Evolutionary conservation across 2,797 vertebrate genomes (phyloP), one percentile per base, ranked within the genome.

Genomic region (Octomys mimax): DNA sequence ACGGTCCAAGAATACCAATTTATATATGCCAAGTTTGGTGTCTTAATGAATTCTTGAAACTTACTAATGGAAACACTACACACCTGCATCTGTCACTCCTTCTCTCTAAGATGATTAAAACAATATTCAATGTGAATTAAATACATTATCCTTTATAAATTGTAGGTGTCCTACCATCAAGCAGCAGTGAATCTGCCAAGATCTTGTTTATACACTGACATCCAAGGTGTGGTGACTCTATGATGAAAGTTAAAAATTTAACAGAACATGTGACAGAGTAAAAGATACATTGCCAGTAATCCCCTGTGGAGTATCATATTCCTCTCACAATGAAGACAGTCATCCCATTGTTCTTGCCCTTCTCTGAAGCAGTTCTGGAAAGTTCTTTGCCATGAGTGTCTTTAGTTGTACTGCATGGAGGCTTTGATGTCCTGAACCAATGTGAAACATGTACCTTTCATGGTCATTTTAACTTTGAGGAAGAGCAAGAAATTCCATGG

Each of bases 131-230:
- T 59, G 36, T 36, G n/a, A 66, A 49, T 92, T 31, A 73, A 71
- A 33, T 68, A 75, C 49, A 18, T 26, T 73, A 52, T 86, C 21
- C 16, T 81, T 92, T 68, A 49, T 82, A 84, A 66, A 68, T 28
- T 10, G 1, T 24, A 19, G 46, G 1, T 95, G 49, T 95, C 89
- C 95, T 94, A 97, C 97, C 91, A 83, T 98, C 97, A 97, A 97
- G 98, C 98, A 97, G 97, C 81, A 77, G 96, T 46, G 86, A 95
- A 97, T 84, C 82, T 97, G 78, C n/a, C 85, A 85, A 97, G 92
- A 97, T 86, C 97, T 87, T 91, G 97, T 85, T 94, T 96, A 86
- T 14, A 1, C 75, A 97, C 33, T 94, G 96, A 86, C 52, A 82
- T 49, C 42, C 26, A 28, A 77, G 42, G 73, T 18, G 14, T 31